These are phyloP conservation scores for Drosophila lacteicornis DNA, from an alignment of 1,140 invertebrate genomes.

Conservation along the genomic window DNA sequence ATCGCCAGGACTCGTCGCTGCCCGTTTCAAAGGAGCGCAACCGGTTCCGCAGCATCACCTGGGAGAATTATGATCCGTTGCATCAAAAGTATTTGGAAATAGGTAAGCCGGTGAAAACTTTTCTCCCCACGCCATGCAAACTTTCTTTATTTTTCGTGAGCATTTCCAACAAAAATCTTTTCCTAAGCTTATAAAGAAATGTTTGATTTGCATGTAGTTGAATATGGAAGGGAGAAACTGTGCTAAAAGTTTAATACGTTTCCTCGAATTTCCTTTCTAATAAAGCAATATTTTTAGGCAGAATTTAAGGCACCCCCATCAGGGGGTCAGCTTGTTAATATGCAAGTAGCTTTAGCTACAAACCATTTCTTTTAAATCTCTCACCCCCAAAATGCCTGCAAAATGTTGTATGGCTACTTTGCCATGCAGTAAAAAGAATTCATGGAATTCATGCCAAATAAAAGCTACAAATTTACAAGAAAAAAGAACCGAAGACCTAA, in stretches of 20 bases:
- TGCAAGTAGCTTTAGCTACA: slow-evolving; percentile 27
- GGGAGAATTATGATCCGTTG: slow-evolving; percentile 95
- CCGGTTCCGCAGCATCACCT: slow-evolving; percentile 92
- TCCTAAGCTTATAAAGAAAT: slow-evolving; percentile 22
- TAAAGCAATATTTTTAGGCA: slow-evolving; percentile 1
- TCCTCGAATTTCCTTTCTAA: background rate
- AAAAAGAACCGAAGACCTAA: slow-evolving; percentile 22
- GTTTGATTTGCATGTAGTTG: slow-evolving; percentile 10
- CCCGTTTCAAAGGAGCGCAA: slow-evolving; percentile 92
- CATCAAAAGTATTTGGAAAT: slow-evolving; percentile 97
- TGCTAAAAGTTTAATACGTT: slow-evolving; percentile 21
- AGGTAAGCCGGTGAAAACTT: slow-evolving; percentile 87
- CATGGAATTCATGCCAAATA: slow-evolving; percentile 54
- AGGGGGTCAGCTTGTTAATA: slow-evolving; percentile 29
- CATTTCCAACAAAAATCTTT: slow-evolving; percentile 19
- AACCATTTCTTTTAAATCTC: slow-evolving; percentile 26
- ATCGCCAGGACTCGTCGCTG: slow-evolving; percentile 90
- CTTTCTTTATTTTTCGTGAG: slow-evolving; percentile 17
- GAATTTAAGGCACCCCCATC: background rate
- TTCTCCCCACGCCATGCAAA: background rate
- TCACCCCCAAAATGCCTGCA: background rate
- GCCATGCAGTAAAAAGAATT: slow-evolving; percentile 54
- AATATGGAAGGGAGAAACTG: slow-evolving; percentile 3
- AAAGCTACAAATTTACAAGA: slow-evolving; percentile 56
- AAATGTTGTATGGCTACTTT: slow-evolving; percentile 52